Percentiles rank a stretch among this genome's conserved stretches.
Conservation (phyloP, 35 echinoderm and acorn worm species). For the Ophioderma brevispina region DNA sequence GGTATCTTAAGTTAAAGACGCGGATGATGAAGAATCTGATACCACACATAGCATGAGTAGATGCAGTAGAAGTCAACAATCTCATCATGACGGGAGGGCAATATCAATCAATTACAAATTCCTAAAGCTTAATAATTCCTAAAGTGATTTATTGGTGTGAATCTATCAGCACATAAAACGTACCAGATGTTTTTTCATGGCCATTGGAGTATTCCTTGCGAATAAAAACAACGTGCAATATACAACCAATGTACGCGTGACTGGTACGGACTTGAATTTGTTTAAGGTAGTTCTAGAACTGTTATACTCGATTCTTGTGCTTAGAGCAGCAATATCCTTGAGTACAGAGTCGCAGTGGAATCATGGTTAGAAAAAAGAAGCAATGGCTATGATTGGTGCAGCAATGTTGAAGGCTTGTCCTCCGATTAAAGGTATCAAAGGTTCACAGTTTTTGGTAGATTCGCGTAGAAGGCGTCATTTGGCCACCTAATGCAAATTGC, state of each 20-base stretch:
- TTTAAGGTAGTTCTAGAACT: neutral
- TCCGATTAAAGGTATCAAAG: neutral
- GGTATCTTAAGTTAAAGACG: too few species aligned
- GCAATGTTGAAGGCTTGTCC: neutral
- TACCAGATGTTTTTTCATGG: too few species aligned
- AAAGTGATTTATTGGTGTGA: too few species aligned
- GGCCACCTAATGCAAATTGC: slow-evolving; percentile 46
- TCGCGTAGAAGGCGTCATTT: neutral
- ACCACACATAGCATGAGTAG: too few species aligned
- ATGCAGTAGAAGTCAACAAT: too few species aligned
- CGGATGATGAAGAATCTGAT: too few species aligned
- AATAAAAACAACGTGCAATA: neutral
- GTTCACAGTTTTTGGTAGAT: neutral
- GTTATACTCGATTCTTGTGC: neutral
- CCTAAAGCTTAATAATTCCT: too few species aligned
- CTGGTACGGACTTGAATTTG: neutral
- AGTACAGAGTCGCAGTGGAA: neutral
- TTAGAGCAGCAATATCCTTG: neutral
- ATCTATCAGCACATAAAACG: too few species aligned
- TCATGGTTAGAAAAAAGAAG: neutral
- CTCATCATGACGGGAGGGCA: too few species aligned
- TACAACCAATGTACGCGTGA: neutral
- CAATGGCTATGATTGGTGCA: neutral
- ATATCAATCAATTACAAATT: too few species aligned
- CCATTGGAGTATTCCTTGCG: too few species aligned